phyloP scores from a whole-genome alignment of 2,797 vertebrate genomes.

The Poecilia wingei region DNA sequence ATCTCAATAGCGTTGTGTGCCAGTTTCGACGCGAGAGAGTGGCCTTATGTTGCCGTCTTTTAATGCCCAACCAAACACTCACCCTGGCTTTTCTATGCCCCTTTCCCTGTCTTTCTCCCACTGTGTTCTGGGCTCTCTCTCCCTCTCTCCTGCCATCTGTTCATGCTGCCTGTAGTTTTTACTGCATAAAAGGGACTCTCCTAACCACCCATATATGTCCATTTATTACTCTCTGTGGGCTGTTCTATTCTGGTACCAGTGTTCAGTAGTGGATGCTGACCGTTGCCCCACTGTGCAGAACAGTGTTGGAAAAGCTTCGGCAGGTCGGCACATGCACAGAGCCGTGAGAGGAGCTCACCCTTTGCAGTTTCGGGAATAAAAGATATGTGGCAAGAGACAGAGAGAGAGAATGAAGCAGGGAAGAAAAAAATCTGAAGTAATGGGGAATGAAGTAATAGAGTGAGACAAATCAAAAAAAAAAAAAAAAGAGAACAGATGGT shows the following conservation, averaged over 20 bases:
- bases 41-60: conserved; percentile 63
- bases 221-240: conserved; percentile 73
- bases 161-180: conserved; percentile 74
- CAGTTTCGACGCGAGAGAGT: conserved; percentile 49
- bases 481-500: conserved; percentile 56
- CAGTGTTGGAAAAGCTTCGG: conserved; percentile 51
- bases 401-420: conserved; percentile 20
- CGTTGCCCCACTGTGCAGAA: conserved; percentile 47
- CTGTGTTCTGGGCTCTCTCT: conserved; percentile 74
- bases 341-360: conserved; percentile 42
- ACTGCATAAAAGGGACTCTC: conserved; percentile 75
- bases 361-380: conserved; percentile 52
- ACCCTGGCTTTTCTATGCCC: conserved; percentile 38
- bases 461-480: conserved; percentile 39
- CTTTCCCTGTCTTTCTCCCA: conserved; percentile 63
- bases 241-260: conserved; percentile 73
- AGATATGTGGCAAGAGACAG: conserved; percentile 46
- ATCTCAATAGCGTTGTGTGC: conserved; percentile 49
- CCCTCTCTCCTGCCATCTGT: conserved; percentile 79
- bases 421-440: conserved; percentile 23
- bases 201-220: conserved; percentile 77
- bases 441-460: conserved; percentile 30
- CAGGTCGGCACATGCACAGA: conserved; percentile 46
- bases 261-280: conserved; percentile 67
- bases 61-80: conserved; percentile 48